Evolutionary conservation across 2,797 vertebrate genomes (phyloP).

Genomic region (Eulemur mongoz): DNA sequence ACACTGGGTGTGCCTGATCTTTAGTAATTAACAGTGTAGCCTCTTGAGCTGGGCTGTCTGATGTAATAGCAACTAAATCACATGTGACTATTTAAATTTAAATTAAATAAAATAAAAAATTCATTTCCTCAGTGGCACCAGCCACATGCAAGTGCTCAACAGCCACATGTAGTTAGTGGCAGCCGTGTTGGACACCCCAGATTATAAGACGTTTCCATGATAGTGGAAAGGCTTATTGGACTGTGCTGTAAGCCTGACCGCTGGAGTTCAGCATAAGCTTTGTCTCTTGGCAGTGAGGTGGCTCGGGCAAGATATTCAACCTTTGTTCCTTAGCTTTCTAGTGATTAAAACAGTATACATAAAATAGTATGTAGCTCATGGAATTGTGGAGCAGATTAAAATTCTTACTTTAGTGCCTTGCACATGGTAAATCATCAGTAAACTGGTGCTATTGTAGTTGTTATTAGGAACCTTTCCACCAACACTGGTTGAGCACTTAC

Average conservation of each 20-base stretch:
- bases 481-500: background rate
- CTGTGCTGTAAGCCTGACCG: background rate
- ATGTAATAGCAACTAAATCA: background rate
- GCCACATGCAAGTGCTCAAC: background rate
- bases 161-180: background rate
- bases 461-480: background rate
- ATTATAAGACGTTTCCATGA: background rate
- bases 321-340: background rate
- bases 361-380: background rate
- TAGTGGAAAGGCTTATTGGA: background rate
- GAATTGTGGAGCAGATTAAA: conserved; percentile 2
- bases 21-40: background rate
- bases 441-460: background rate
- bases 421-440: background rate
- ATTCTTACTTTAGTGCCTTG: background rate
- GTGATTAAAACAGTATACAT: background rate
- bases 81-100: background rate
- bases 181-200: background rate
- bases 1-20: background rate
- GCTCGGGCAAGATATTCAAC: background rate
- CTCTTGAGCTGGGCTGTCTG: background rate
- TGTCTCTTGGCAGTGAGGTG: background rate
- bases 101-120: background rate
- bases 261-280: background rate
- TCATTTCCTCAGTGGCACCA: background rate